These are phyloP conservation scores for Vireo griseus DNA, from an alignment of 2,797 vertebrate genomes.

Conservation along the genomic window DNA sequence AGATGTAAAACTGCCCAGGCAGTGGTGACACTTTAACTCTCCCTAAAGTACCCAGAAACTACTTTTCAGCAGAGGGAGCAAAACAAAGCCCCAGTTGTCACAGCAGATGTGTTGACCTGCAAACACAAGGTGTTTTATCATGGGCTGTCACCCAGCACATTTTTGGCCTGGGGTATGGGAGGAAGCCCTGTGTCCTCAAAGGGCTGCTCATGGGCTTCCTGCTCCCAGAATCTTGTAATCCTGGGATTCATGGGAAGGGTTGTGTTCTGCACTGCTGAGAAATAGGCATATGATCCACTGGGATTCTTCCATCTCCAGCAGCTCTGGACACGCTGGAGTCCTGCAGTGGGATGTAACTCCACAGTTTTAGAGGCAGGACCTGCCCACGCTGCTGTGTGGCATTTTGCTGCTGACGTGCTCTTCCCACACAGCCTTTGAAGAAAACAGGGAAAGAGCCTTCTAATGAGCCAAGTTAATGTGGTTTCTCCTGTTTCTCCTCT, in stretches of 20 bases:
- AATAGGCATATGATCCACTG: neutral
- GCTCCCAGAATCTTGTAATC: neutral
- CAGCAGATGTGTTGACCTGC: neutral
- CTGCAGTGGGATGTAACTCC: neutral
- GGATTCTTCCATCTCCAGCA: neutral
- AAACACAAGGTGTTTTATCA: neutral
- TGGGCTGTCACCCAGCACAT: neutral
- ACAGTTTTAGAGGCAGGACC: neutral
- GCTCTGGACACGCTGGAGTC: neutral
- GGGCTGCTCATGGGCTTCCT: neutral
- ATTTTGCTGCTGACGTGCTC: neutral
- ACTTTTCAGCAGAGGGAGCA: neutral
- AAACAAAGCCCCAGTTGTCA: neutral
- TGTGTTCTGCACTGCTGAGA: neutral
- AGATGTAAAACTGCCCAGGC: neutral
- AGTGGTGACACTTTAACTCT: neutral
- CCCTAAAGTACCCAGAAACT: neutral
- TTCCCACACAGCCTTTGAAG: neutral
- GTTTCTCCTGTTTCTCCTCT: neutral
- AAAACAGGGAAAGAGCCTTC: neutral
- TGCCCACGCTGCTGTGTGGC: neutral
- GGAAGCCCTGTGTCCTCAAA: neutral
- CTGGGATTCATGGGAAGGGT: neutral
- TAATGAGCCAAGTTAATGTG: neutral
- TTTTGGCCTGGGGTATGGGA: accelerated